Percentiles rank a stretch among this genome's conserved stretches.
phyloP scores from a whole-genome alignment of 2,888 invertebrate genomes.

The Torymus aiolomorphi region DNA sequence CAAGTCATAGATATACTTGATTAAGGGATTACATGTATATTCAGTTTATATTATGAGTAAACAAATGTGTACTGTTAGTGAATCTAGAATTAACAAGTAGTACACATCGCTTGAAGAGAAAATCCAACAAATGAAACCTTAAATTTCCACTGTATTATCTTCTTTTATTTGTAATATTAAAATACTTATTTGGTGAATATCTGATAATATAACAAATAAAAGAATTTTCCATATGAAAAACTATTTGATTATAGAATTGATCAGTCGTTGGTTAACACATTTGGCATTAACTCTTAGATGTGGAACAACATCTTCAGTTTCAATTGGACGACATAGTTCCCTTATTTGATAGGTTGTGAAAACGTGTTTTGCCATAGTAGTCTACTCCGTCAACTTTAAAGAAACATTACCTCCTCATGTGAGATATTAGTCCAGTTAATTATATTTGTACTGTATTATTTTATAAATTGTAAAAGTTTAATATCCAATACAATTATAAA shows the following conservation, averaged over 20 bases:
- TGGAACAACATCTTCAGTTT: conserved; percentile 63
- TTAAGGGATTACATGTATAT: conserved; percentile 15
- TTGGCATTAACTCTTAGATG: conserved; percentile 56
- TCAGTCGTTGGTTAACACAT: conserved; percentile 38
- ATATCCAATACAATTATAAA: neutral
- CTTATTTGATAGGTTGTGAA: conserved; percentile 66
- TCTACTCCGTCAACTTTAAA: conserved; percentile 16
- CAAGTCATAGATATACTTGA: neutral
- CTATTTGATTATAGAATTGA: conserved; percentile 20
- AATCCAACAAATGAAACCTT: conserved; percentile 70
- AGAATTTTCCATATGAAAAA: conserved; percentile 11
- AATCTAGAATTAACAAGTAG: conserved; percentile 20
- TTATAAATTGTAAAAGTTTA: neutral
- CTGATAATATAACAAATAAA: too few species aligned
- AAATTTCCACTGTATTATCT: conserved; percentile 63
- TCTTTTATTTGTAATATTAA: conserved; percentile 7
- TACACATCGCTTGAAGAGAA: conserved; percentile 28
- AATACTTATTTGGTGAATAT: conserved; percentile 5
- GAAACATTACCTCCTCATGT: conserved; percentile 6
- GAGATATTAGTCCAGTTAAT: neutral
- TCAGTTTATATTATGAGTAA: conserved; percentile 14
- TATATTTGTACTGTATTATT: neutral
- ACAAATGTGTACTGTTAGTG: conserved; percentile 24
- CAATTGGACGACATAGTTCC: conserved; percentile 66
- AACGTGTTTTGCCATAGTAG: conserved; percentile 62